A percentile compares a stretch with the other conserved stretches of the same genome.
Conservation (phyloP, 1,140 invertebrate genomes). For the Alviniconcha marisindica region DNA sequence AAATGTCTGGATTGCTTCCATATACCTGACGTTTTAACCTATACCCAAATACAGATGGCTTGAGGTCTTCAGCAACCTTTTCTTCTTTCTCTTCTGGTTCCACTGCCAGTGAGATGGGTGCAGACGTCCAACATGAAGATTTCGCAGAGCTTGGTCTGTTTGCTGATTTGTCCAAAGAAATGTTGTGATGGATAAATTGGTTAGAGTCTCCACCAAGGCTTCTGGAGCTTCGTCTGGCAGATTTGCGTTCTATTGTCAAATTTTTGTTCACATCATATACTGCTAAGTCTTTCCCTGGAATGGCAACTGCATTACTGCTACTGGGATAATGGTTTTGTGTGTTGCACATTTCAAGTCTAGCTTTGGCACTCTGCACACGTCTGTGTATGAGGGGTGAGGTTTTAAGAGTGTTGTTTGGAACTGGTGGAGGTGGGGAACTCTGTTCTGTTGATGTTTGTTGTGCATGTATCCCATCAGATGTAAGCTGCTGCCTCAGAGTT, state of each 20-base stretch:
- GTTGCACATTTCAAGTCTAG: constrained; percentile 35
- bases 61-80: constrained; percentile 37
- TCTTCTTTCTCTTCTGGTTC: constrained; percentile 34
- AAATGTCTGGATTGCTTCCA: constrained; percentile 56
- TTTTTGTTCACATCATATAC: constrained; percentile 39
- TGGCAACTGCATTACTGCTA: neutral
- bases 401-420: neutral
- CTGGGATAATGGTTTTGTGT: neutral
- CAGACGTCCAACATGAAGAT: constrained; percentile 7
- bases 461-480: neutral
- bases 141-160: constrained; percentile 50
- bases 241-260: constrained; percentile 8
- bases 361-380: constrained; percentile 58
- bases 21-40: constrained; percentile 55
- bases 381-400: constrained; percentile 6
- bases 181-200: neutral
- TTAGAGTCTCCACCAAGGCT: neutral
- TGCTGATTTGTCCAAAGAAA: constrained; percentile 5
- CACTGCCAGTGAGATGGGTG: constrained; percentile 11
- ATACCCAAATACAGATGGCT: constrained; percentile 61
- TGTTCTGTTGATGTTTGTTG: neutral
- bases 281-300: constrained; percentile 18
- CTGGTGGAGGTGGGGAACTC: neutral
- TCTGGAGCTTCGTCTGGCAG: constrained; percentile 3
- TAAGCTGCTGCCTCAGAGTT: constrained; percentile 5